Evolutionary conservation across 1,140 invertebrate genomes (phyloP), one percentile per base, ranked within the genome.

Genomic region (Penaeus vannamei): DNA sequence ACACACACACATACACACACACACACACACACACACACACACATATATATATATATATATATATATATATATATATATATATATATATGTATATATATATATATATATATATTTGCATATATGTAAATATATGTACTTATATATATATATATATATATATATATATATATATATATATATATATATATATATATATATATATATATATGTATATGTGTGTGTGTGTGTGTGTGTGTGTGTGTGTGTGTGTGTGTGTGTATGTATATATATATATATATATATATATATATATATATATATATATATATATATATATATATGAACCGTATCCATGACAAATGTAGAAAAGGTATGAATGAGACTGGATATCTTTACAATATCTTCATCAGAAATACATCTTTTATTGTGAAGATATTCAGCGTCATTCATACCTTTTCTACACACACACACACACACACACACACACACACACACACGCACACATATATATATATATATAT

Each of bases 121-220:
- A 19, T n/a, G 64, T 22, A 17, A 12, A 19, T 22, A 19, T 72
- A 23, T 72, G 14, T 69, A 23, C 14, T 22, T 14, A 5, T 22
- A 2, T 72, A n/a, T n/a, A n/a, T 72, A 2, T 72, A n/a, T 72
- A n/a, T 72, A n/a, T 72, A 2, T 72, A n/a, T 72, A 2, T 72
- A n/a, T 72, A n/a, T 72, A n/a, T 72, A n/a, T 72, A n/a, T 72
- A 72, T n/a, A 72, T 72, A 26, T 72, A 72, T 69, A 69, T 69
- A 69, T 26, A 72, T n/a, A 72, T 72, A 72, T 72, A 72, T 72
- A 72, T 72, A 72, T 72, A 72, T 72, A 72, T 72, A 72, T 72
- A 72, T 72, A 72, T 22, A n/a, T n/a, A 72, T 72, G 2, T 72
- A 22, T 72, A 72, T 72, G 32, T 26, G 32, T 72, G n/a, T 72